phyloP scores from a whole-genome alignment of 2,888 invertebrate species.

The Scaptomyza reducta region DNA sequence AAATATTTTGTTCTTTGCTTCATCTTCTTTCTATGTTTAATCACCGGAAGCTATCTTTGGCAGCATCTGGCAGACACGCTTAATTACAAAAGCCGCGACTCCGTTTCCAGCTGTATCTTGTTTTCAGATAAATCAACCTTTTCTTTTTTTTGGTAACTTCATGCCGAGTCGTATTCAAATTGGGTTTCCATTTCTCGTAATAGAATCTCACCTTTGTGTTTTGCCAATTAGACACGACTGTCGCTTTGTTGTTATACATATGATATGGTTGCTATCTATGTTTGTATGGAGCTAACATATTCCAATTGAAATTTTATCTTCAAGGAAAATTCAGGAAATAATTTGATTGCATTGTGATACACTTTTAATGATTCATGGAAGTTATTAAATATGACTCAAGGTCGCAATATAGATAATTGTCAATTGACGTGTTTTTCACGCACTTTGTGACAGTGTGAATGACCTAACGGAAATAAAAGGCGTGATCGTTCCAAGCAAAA shows the following conservation, averaged over 20 bases:
- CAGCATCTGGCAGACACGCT: slow-evolving; percentile 52
- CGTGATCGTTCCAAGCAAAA: slow-evolving; percentile 17
- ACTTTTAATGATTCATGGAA: slow-evolving; percentile 1
- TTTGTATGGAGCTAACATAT: slow-evolving; percentile 5
- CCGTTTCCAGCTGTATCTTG: slow-evolving; percentile 50
- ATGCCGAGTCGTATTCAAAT: slow-evolving; percentile 55
- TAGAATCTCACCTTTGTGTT: slow-evolving; percentile 24
- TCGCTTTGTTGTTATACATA: slow-evolving; percentile 30
- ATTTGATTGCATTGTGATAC: background rate
- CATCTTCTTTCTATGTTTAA: slow-evolving; percentile 55
- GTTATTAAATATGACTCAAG: background rate
- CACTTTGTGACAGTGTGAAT: slow-evolving; percentile 1
- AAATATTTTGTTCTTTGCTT: slow-evolving; percentile 35
- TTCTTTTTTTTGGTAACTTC: slow-evolving; percentile 38
- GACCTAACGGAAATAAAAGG: slow-evolving; percentile 8
- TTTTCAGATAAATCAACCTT: slow-evolving; percentile 52
- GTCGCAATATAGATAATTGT: background rate
- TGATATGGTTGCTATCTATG: slow-evolving; percentile 20
- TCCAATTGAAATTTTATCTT: slow-evolving; percentile 23
- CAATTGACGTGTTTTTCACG: background rate
- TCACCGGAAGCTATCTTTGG: slow-evolving; percentile 73
- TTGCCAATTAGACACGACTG: slow-evolving; percentile 67
- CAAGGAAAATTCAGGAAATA: background rate
- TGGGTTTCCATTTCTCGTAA: slow-evolving; percentile 42
- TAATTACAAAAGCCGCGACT: slow-evolving; percentile 63